A percentile compares a stretch with the other conserved stretches of the same genome.
Evolutionary conservation across 2,888 invertebrate species (phyloP).

Genomic region (Pyrocoelia pectoralis): DNA sequence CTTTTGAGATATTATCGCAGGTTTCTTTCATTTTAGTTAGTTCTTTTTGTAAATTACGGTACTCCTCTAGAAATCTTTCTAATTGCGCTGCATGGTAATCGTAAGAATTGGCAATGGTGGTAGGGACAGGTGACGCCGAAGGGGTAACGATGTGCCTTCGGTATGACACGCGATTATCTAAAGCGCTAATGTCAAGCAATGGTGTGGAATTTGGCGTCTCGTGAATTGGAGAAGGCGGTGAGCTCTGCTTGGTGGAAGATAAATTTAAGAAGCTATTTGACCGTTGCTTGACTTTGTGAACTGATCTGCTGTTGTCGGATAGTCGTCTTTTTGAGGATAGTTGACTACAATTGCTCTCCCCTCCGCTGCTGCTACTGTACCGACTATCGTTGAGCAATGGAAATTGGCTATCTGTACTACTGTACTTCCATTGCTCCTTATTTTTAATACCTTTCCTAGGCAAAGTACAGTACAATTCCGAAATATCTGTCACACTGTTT

Average conservation of each 20-base stretch:
- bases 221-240: constrained; percentile 72
- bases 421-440: constrained; percentile 53
- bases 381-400: constrained; percentile 75
- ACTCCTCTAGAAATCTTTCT: constrained; percentile 81
- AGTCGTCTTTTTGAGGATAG: constrained; percentile 61
- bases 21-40: constrained; percentile 83
- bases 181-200: constrained; percentile 67
- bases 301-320: constrained; percentile 58
- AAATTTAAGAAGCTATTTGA: constrained; percentile 78
- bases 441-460: constrained; percentile 59
- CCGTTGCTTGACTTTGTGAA: constrained; percentile 56
- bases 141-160: constrained; percentile 42
- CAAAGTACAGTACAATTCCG: constrained; percentile 70
- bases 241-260: constrained; percentile 67
- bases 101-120: constrained; percentile 65
- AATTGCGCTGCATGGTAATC: constrained; percentile 83
- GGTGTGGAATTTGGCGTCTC: constrained; percentile 65
- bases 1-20: constrained; percentile 65
- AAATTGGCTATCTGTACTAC: constrained; percentile 74
- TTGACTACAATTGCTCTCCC: constrained; percentile 64
- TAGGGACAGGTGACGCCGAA: constrained; percentile 40
- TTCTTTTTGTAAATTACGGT: constrained; percentile 78
- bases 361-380: constrained; percentile 76
- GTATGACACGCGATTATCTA: constrained; percentile 57
- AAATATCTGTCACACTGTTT: constrained; percentile 55